Conservation (phyloP, 2,888 invertebrate genomes). For the Rapana venosa region DNA sequence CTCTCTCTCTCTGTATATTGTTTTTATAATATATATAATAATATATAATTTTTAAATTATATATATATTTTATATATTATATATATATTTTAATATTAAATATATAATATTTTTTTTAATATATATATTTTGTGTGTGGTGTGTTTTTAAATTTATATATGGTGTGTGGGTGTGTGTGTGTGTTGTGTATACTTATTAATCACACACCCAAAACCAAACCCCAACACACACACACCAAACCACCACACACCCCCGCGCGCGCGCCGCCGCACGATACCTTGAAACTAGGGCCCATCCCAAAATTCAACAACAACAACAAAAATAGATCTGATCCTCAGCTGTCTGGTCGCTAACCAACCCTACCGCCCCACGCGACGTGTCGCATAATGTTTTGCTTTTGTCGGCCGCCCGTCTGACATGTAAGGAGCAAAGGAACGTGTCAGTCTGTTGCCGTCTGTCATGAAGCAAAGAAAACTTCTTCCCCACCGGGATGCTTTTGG, state of each 20-base stretch:
- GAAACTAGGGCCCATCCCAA: background rate
- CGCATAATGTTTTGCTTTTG: background rate
- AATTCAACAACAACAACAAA: background rate
- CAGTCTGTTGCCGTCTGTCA: conserved; percentile 6
- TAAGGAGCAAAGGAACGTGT: background rate
- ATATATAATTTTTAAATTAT: too few species aligned
- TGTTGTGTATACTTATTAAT: too few species aligned
- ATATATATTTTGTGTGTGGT: too few species aligned
- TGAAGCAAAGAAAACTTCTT: background rate
- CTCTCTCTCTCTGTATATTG: too few species aligned
- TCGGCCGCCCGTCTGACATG: background rate
- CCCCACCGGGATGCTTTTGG: background rate
- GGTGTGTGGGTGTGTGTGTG: too few species aligned
- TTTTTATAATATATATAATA: too few species aligned
- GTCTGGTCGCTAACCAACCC: background rate
- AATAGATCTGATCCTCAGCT: background rate
- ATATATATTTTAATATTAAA: too few species aligned
- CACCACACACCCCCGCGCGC: background rate
- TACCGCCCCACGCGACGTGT: background rate
- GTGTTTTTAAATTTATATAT: too few species aligned
- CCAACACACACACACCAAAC: conserved; percentile 4
- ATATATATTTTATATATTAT: too few species aligned
- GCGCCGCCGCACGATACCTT: background rate
- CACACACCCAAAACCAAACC: background rate
- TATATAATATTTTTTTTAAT: too few species aligned